Base-by-base conservation (phyloP, 2,888 invertebrate genomes). In the Petrophora chlorosata region DNA sequence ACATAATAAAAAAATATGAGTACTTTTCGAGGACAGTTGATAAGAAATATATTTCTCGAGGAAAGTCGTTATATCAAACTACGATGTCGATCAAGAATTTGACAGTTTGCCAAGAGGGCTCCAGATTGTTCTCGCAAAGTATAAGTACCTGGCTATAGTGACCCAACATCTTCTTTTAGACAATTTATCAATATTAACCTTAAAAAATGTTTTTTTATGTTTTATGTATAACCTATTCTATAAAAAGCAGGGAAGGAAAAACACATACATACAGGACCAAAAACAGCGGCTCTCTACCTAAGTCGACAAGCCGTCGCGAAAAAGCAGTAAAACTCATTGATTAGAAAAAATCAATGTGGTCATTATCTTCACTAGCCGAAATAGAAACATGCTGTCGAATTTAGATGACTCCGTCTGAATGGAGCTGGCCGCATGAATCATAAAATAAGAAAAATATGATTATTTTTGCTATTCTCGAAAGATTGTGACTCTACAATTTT, bases 71-170 rank as follows among this genome's bases (percentile, higher is more conserved):
- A 49, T 28, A 38, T 38, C 48, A 39, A 49, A 48, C 33, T 32
- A 19, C 22, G 32, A 33, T 43, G 48, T 49, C 42, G 42, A 49
- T 43, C 42, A 43, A 43, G 43, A 49, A 49, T 38, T 49, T 49
- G 48, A 22, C 38, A 42, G 38, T 23, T 28, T 49, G 48, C 48
- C 48, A 49, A 42, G 33, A 28, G 42, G 42, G 42, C 33, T 28
- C 15, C 26, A 19, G 32, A 29, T 30, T 12, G 28, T 19, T 12
- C 9, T 12, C 28, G 16, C 10, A 16, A 33, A 33, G 30, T 29
- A 30, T 32, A 15, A 15, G 23, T 29, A 32, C 7, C 19, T 19
- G 7, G 5, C 2, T 19, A 2, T 19, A 19, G 2, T 5, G 19
- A 5, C 5, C 7, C 7, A 19, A 4, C 19, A 19, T 4, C 19